Evolutionary conservation across 2,888 invertebrate genomes (phyloP), one percentile per base, ranked within the genome.

Genomic region (Perithous albicinctus): DNA sequence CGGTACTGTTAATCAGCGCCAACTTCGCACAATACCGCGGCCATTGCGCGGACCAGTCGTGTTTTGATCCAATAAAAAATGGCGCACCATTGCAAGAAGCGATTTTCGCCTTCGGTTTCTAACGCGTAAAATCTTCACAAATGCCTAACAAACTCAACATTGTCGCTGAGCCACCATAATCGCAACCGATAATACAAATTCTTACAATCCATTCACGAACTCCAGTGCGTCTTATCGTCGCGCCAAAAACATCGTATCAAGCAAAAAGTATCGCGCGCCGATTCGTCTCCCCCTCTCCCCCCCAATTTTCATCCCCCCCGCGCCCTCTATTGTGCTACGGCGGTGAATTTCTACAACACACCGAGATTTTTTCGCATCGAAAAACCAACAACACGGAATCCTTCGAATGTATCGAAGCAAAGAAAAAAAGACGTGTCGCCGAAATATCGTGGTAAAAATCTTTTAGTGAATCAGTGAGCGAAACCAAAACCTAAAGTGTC

Each of bases 1-100:
- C 20, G 3, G 7, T 7, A 15, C 18, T 8, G 10, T n/a, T 4
- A 32, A 46, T 18, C 26, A 8, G 1, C 10, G 38, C 38, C 1
- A 38, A 38, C 38, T 38, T 64, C 64, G 7, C 46, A 8, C 46
- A 10, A 26, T 29, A 15, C 43, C n/a, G n/a, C 46, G 29, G 32
- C 48, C 66, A 67, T 48, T 46, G 48, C 48, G 48, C 66, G 48
- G 12, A 29, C n/a, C 89, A 89, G 83, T 86, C 86, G 87, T 90
- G 89, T 91, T 90, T 90, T 90, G 88, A 83, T 88, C 83, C 82
- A 51, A 48, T 15, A 81, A 92, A 91, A 92, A 88, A 92, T 92
- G 92, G 92, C 92, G 87, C 90, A 90, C 70, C 82, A 85, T 88
- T 90, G 88, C 78, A 89, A 59, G 1, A 2, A 32, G 32, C 56